Evolutionary conservation across 1,140 invertebrate genomes (phyloP), one percentile per base, ranked within the genome.

Genomic region (Drosophila kurseongensis): DNA sequence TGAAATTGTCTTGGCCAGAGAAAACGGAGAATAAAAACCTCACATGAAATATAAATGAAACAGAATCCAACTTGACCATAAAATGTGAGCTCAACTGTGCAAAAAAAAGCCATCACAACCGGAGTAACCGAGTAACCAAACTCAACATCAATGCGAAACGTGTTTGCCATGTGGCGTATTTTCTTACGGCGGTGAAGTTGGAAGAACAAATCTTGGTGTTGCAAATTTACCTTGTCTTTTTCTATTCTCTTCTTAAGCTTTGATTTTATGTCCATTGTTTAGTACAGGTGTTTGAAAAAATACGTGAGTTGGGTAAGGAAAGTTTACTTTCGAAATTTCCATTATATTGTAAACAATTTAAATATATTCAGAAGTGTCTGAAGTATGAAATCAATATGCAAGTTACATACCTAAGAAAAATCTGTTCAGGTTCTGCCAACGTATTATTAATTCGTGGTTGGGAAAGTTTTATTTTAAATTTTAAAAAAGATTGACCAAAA

Each of bases 31-130:
- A 56, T 45, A 50, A 40, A 50, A 75, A 40, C 66, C 74, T 62
- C 73, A 80, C 74, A 83, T 88, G 44, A 88, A 82, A 78, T 75
- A 88, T 88, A 58, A 48, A 85, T 74, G 59, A 80, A 85, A 85
- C 60, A 55, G 48, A 45, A 62, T 73, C 40, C 51, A 79, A 78
- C 55, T 78, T 78, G 81, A 78, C 81, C 78, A 82, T 82, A 82
- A 86, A 85, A 78, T 68, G 60, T 75, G 48, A 75, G 61, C 60
- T 67, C 52, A 75, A 75, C 60, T 68, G 45, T 35, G 60, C 65
- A 27, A 66, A 67, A 51, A 51, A 67, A 65, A 27, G 59, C 36
- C 45, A 61, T 48, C 36, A 50, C 44, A 61, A n/a, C 23, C 32
- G 48, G 12, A 36, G 27, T 42, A 38, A 57, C 38, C 35, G 54